phyloP scores from a whole-genome alignment of 2,888 invertebrate species.

The Chrysopilus asiliformis region DNA sequence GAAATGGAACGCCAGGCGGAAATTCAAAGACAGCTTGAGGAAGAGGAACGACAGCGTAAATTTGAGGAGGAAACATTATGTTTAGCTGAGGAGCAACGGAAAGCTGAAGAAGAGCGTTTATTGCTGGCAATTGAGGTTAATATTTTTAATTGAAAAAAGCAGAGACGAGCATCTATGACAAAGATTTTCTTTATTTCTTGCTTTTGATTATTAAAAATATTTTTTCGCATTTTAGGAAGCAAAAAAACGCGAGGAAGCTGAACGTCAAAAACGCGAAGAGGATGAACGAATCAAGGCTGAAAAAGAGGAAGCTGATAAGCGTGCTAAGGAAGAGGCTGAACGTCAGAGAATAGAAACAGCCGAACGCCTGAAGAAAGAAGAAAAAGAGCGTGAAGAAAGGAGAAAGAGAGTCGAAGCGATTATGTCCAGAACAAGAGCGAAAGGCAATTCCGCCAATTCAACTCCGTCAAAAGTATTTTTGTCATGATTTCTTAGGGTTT shows the following conservation, averaged over 20 bases:
- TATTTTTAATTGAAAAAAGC: conserved; percentile 1
- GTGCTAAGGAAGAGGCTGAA: conserved; percentile 78
- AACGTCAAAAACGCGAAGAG: conserved; percentile 53
- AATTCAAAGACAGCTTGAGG: conserved; percentile 53
- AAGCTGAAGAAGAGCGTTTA: conserved; percentile 74
- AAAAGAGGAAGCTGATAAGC: conserved; percentile 63
- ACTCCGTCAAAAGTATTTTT: conserved; percentile 30
- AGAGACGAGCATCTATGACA: too few relatives aligned
- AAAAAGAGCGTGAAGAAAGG: conserved; percentile 74
- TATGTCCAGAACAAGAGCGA: conserved; percentile 69
- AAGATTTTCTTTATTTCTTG: conserved; percentile 1
- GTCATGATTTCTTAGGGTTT: background rate
- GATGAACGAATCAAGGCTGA: conserved; percentile 48
- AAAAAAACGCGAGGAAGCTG: conserved; percentile 64
- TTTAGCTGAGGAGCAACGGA: conserved; percentile 64
- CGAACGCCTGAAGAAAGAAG: conserved; percentile 70
- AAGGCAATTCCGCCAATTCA: conserved; percentile 23
- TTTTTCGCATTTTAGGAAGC: conserved; percentile 43
- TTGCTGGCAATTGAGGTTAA: conserved; percentile 63
- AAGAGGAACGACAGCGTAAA: conserved; percentile 72
- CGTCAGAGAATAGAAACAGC: conserved; percentile 68
- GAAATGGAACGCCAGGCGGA: conserved; percentile 63
- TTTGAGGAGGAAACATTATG: conserved; percentile 69
- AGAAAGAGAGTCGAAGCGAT: conserved; percentile 86
- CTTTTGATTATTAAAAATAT: conserved; percentile 8